These are phyloP conservation scores for Drosophila chauvacae DNA, from an alignment of 1,140 invertebrate genomes.

Conservation along the genomic window DNA sequence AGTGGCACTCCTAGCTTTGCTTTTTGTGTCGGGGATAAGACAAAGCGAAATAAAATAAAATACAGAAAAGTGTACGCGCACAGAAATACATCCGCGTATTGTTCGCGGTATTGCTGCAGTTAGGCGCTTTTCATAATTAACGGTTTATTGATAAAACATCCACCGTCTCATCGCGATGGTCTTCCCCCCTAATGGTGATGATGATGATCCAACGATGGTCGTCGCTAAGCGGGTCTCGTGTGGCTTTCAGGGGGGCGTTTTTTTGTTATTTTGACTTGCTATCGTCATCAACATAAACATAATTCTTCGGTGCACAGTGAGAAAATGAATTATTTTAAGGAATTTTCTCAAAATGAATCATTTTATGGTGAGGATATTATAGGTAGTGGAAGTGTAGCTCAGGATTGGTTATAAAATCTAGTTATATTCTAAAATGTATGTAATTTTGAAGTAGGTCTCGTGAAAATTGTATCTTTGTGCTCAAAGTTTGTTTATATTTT, in stretches of 20 bases:
- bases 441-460: background rate
- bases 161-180: slow-evolving; percentile 17
- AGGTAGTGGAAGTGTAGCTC: background rate
- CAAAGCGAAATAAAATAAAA: slow-evolving; percentile 46
- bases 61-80: slow-evolving; percentile 29
- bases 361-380: background rate
- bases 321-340: background rate
- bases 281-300: slow-evolving; percentile 78
- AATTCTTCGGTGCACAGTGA: slow-evolving; percentile 48
- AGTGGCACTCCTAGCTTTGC: slow-evolving; percentile 73
- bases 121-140: slow-evolving; percentile 69
- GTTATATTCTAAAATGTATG: background rate
- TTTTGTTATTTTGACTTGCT: slow-evolving; percentile 32
- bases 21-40: slow-evolving; percentile 43
- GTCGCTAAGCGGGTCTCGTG: slow-evolving; percentile 42
- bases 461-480: background rate
- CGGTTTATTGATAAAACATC: slow-evolving; percentile 78
- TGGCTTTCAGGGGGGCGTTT: slow-evolving; percentile 63
- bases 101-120: slow-evolving; percentile 66
- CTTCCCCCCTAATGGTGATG: slow-evolving; percentile 18
- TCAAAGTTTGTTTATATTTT: background rate
- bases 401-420: background rate
- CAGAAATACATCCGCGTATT: slow-evolving; percentile 76
- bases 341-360: background rate
- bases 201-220: slow-evolving; percentile 25